A percentile compares a stretch with the other conserved stretches of the same genome.
Evolutionary conservation across 2,888 invertebrate genomes (phyloP).

Genomic region (Acheta domesticus): DNA sequence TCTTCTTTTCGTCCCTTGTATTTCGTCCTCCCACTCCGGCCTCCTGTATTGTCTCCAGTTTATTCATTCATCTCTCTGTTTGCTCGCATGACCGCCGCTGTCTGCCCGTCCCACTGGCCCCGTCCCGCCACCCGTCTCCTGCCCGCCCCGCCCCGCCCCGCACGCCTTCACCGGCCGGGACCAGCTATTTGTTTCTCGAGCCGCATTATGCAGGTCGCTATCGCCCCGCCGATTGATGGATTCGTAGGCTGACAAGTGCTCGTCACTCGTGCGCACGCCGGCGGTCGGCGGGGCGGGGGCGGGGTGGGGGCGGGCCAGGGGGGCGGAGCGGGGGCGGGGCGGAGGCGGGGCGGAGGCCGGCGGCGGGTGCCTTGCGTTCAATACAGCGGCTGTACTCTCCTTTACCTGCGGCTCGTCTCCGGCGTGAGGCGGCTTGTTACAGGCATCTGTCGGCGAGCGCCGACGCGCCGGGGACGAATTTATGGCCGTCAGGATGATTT

Average conservation of each 20-base stretch:
- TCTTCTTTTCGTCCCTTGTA: too few species aligned
- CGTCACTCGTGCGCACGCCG: conserved; percentile 22
- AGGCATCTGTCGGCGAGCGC: background rate
- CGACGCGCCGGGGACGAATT: background rate
- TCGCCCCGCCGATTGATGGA: conserved; percentile 26
- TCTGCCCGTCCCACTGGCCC: background rate
- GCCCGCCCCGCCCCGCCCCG: background rate
- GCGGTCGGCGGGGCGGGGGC: background rate
- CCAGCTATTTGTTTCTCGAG: conserved; percentile 1
- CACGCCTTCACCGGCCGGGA: background rate
- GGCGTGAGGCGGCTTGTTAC: conserved; percentile 1
- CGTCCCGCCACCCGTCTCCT: background rate
- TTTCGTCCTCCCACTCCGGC: too few species aligned
- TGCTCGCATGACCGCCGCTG: too few species aligned
- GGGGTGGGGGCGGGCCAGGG: background rate
- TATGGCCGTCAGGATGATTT: conserved; percentile 18
- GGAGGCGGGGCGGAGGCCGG: background rate
- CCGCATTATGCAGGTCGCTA: conserved; percentile 3
- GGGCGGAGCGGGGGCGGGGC: background rate
- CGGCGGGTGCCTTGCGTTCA: background rate
- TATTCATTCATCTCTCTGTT: too few species aligned
- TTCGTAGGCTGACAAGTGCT: conserved; percentile 27
- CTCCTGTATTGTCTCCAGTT: too few species aligned
- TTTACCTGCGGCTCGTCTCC: background rate
- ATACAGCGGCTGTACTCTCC: background rate